A percentile compares a stretch with the other conserved stretches of the same genome.
These are phyloP conservation scores for Parascotia fuliginaria DNA, from an alignment of 2,888 invertebrate species.

Conservation along the genomic window DNA sequence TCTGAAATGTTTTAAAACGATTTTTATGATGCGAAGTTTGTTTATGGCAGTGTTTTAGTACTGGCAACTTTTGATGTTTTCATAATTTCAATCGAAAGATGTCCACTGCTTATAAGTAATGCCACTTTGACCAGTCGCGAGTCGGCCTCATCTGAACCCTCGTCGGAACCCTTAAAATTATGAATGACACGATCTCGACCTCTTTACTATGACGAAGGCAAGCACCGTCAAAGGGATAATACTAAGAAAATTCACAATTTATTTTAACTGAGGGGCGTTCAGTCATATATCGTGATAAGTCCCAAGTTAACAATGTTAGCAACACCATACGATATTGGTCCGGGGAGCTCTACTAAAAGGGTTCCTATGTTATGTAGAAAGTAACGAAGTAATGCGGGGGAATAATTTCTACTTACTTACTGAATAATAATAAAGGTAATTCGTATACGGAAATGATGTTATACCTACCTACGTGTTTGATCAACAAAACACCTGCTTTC, in stretches of 20 bases:
- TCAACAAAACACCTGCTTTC: no score
- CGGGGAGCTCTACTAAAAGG: slow-evolving; percentile 35
- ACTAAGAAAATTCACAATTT: slow-evolving; percentile 13
- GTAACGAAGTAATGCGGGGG: slow-evolving; percentile 22
- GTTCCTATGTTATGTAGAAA: slow-evolving; percentile 34
- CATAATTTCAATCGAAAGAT: no score
- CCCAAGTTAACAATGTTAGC: slow-evolving; percentile 30
- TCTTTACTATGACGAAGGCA: slow-evolving; percentile 2
- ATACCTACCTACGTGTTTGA: no score
- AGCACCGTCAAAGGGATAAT: slow-evolving; percentile 5
- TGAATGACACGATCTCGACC: background rate
- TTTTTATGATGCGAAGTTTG: no score
- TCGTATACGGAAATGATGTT: background rate
- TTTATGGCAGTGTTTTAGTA: no score
- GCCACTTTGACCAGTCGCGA: no score
- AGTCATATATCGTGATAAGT: slow-evolving; percentile 5
- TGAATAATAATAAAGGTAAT: no score
- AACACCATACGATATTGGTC: slow-evolving; percentile 18
- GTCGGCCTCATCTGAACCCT: no score
- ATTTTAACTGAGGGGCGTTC: slow-evolving; percentile 8
- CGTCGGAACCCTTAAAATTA: background rate
- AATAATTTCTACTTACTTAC: slow-evolving; percentile 19
- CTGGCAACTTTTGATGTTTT: no score
- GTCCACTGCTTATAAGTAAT: no score
- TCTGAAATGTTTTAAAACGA: no score